phyloP scores from a whole-genome alignment of 1,140 invertebrate species.

The Dufourea novaeangliae region DNA sequence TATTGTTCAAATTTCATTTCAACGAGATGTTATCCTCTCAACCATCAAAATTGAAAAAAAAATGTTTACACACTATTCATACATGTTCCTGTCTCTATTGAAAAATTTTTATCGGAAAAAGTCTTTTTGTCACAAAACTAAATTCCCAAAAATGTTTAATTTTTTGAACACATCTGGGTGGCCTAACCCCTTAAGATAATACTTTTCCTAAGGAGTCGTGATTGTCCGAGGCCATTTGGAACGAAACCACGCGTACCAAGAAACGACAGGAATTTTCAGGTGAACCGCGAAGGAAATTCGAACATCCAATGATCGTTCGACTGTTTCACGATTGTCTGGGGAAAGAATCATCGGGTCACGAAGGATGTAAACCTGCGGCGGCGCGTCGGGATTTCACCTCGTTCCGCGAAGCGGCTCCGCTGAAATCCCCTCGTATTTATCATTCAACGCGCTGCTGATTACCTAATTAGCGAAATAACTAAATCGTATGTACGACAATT shows the following conservation, averaged over 20 bases:
- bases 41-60: no score
- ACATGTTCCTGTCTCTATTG: no score
- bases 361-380: neutral
- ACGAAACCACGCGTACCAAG: neutral
- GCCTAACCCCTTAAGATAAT: no score
- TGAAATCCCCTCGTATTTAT: conserved; percentile 31
- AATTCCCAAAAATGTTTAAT: no score
- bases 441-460: conserved; percentile 29
- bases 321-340: conserved; percentile 20
- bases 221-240: neutral
- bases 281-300: neutral
- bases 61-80: no score
- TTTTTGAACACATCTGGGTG: no score
- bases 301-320: neutral
- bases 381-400: neutral
- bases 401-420: conserved; percentile 25
- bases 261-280: neutral
- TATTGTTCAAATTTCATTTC: no score
- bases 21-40: no score
- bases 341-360: neutral
- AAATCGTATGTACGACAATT: conserved; percentile 38
- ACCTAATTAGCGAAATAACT: conserved; percentile 43
- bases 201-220: no score
- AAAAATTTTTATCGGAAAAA: no score
- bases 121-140: no score